These are phyloP conservation scores for Microhierax caerulescens DNA, from an alignment of 2,797 vertebrate species.

Conservation along the genomic window DNA sequence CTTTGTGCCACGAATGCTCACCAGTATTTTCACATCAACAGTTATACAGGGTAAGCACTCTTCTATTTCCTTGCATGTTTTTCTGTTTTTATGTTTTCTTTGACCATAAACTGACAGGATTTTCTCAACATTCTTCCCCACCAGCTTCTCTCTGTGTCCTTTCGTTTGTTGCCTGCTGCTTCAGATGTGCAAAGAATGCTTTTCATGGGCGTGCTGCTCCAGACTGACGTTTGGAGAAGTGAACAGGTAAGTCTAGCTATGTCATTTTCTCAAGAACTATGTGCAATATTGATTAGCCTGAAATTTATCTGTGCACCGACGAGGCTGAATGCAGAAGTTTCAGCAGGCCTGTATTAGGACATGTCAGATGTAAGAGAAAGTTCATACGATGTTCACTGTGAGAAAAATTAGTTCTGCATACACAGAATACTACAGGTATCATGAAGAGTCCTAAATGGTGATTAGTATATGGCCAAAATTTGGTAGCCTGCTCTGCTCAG, in stretches of 20 bases:
- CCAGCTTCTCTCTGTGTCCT: neutral
- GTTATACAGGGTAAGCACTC: constrained; percentile 22
- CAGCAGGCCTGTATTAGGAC: neutral
- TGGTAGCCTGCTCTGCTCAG: neutral
- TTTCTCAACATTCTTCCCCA: neutral
- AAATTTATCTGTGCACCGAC: neutral
- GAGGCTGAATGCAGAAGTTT: neutral
- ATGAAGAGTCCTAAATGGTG: neutral
- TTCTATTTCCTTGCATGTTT: neutral
- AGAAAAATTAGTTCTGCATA: neutral
- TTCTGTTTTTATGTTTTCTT: neutral
- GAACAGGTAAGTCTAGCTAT: neutral
- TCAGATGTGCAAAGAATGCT: neutral
- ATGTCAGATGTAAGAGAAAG: neutral
- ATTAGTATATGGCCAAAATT: neutral
- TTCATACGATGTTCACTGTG: neutral
- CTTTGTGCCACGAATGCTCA: neutral
- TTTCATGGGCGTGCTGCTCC: neutral
- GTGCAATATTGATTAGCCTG: neutral
- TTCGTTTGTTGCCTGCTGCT: neutral
- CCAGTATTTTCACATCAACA: neutral
- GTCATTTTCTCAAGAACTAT: neutral
- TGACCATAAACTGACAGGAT: neutral
- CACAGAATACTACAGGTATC: neutral
- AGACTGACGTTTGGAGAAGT: neutral